Evolutionary conservation across 2,797 vertebrate species (phyloP), one percentile per base, ranked within the genome.

Genomic region (Crocidura indochinensis): DNA sequence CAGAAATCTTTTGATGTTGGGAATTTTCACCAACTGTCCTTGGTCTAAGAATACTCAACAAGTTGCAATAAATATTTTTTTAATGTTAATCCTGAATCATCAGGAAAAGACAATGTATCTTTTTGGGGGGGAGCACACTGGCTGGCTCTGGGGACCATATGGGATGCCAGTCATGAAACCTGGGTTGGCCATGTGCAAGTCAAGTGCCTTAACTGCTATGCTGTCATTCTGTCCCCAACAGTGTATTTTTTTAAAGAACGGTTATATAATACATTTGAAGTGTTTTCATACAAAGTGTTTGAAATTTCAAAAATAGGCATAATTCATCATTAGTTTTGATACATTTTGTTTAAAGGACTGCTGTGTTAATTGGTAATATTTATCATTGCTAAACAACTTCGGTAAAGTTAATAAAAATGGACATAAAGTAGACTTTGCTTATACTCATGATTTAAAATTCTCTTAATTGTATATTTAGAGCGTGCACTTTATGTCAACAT

Each of bases 391-490:
- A 64, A 78, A 82, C 51, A 84, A 75, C 38, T 93, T 91, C 56
- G 75, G 68, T 76, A 49, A 87, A 87, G 85, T 88, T 46, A 87
- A 77, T 87, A 71, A 65, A 91, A 94, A 72, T 78, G 24, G 69
- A 71, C 47, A 81, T 46, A 86, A 82, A 88, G 73, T 47, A 91
- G 65, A 51, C 53, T 77, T 94, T 64, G 92, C 53, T 68, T 86
- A 89, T 60, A 92, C 26, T 87, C 72, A 75, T 29, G 65, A 83
- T 93, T 85, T 77, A 88, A 88, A 95, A 72, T 15, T 49, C 81
- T 47, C 60, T 20, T 60, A 78, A 71, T 80, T 14, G 27, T 62
- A 17, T 79, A 29, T 62, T 60, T 92, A 51, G 0, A 80, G 46
- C 2, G 1, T 46, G 9, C 22, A 64, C 29, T 74, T 19, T 80